phyloP scores from a whole-genome alignment of 2,797 vertebrate genomes.

The Falco biarmicus region DNA sequence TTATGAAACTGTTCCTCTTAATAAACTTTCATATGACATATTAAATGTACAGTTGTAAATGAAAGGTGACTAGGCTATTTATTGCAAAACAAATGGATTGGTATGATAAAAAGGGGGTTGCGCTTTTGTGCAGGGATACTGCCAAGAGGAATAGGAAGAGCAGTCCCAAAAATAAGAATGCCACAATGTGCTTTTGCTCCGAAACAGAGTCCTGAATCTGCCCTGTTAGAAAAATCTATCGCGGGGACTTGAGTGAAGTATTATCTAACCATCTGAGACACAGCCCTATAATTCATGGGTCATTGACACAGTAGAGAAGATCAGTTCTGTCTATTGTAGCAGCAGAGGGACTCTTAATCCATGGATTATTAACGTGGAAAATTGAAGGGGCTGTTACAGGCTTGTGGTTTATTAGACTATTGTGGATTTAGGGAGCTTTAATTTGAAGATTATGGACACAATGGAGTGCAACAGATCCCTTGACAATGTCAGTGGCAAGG shows the following conservation, averaged over 20 bases:
- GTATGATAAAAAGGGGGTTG: not conserved
- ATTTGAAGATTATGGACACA: conserved; percentile 54
- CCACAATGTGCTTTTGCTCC: not conserved
- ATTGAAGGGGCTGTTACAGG: conserved; percentile 59
- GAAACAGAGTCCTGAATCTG: conserved; percentile 39
- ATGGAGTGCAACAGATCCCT: conserved; percentile 46
- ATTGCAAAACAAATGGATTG: not conserved
- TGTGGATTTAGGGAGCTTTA: conserved; percentile 65
- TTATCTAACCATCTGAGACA: conserved; percentile 65
- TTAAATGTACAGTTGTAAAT: conserved; percentile 36
- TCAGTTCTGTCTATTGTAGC: conserved; percentile 56
- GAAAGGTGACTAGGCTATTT: not conserved
- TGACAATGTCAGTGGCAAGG: conserved; percentile 60
- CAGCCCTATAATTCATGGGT: conserved; percentile 60
- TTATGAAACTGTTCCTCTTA: conserved; percentile 27
- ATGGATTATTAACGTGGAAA: conserved; percentile 65
- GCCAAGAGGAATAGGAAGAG: conserved; percentile 36
- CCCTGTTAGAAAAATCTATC: conserved; percentile 55
- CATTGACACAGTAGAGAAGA: conserved; percentile 43
- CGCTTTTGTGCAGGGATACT: not conserved
- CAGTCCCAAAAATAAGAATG: not conserved
- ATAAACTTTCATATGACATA: not conserved
- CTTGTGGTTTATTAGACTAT: conserved; percentile 64
- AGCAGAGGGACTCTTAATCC: conserved; percentile 51
- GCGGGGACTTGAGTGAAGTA: conserved; percentile 53